A percentile compares a stretch with the other conserved stretches of the same genome.
These are phyloP conservation scores for Aleadryas rufinucha DNA, from an alignment of 2,113 vertebrate genomes.

Conservation along the genomic window DNA sequence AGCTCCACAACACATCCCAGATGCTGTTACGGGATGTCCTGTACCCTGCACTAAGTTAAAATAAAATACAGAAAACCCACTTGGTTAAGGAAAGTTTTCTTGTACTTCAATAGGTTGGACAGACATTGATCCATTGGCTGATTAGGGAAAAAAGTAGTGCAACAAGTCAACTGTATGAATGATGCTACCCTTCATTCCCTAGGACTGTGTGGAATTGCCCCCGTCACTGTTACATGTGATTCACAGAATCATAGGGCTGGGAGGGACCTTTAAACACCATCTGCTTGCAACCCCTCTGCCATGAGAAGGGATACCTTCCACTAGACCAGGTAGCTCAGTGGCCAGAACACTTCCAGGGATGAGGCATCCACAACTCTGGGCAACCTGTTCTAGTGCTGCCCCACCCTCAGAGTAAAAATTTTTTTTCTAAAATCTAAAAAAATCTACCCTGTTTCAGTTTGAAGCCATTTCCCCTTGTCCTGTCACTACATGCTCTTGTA, in stretches of 20 bases:
- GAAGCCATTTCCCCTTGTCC: background rate
- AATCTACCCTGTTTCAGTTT: background rate
- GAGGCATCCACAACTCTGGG: background rate
- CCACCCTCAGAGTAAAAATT: background rate
- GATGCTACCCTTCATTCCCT: background rate
- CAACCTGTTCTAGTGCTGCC: background rate
- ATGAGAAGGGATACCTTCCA: background rate
- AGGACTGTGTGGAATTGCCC: background rate
- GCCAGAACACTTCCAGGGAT: background rate
- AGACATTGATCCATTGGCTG: background rate
- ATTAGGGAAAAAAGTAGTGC: background rate
- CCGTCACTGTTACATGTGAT: background rate
- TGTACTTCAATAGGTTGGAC: background rate
- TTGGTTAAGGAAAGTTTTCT: background rate
- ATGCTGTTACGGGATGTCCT: background rate
- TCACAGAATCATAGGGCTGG: background rate
- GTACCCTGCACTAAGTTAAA: background rate
- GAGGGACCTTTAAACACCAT: background rate
- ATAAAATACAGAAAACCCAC: background rate
- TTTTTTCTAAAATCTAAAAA: background rate
- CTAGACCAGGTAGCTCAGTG: background rate
- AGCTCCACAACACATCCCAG: background rate
- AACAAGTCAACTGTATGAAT: background rate
- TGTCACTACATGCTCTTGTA: background rate
- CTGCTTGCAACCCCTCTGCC: background rate